Conservation (phyloP, 2,113 vertebrate genomes). For the Stigmatopora nigra region DNA sequence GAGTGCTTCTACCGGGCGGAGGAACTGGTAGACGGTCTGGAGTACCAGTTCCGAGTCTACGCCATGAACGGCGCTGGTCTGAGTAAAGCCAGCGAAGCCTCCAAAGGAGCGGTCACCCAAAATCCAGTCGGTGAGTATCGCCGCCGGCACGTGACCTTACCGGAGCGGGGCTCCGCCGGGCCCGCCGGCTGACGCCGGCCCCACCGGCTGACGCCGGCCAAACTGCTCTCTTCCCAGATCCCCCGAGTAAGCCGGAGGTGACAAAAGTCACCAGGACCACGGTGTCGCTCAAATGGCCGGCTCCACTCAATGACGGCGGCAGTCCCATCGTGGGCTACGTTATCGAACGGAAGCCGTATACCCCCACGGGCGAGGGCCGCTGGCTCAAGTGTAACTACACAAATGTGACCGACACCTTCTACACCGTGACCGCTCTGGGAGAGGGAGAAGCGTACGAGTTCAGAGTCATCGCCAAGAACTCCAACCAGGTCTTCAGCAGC, state of each 20-base stretch:
- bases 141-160: background rate
- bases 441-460: slow-evolving; percentile 94
- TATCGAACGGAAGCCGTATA: slow-evolving; percentile 90
- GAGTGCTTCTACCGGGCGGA: slow-evolving; percentile 85
- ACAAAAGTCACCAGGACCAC: slow-evolving; percentile 87
- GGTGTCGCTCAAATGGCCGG: slow-evolving; percentile 86
- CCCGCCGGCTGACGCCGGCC: too few relatives aligned
- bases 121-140: slow-evolving; percentile 89
- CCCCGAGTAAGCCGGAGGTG: slow-evolving; percentile 89
- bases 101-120: slow-evolving; percentile 86
- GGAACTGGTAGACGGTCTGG: slow-evolving; percentile 84
- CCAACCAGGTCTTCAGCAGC: slow-evolving; percentile 82
- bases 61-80: slow-evolving; percentile 93
- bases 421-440: slow-evolving; percentile 86
- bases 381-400: slow-evolving; percentile 99
- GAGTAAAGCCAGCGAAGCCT: slow-evolving; percentile 97
- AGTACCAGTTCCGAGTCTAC: slow-evolving; percentile 94
- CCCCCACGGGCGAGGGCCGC: slow-evolving; percentile 81
- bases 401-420: slow-evolving; percentile 85
- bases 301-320: slow-evolving; percentile 85
- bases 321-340: slow-evolving; percentile 90
- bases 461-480: slow-evolving; percentile 90
- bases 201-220: background rate
- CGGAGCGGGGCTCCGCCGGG: too few relatives aligned
- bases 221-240: slow-evolving; percentile 64